A percentile compares a stretch with the other conserved stretches of the same genome.
Conservation (phyloP, 2,113 vertebrate genomes). For the Esox niger region DNA sequence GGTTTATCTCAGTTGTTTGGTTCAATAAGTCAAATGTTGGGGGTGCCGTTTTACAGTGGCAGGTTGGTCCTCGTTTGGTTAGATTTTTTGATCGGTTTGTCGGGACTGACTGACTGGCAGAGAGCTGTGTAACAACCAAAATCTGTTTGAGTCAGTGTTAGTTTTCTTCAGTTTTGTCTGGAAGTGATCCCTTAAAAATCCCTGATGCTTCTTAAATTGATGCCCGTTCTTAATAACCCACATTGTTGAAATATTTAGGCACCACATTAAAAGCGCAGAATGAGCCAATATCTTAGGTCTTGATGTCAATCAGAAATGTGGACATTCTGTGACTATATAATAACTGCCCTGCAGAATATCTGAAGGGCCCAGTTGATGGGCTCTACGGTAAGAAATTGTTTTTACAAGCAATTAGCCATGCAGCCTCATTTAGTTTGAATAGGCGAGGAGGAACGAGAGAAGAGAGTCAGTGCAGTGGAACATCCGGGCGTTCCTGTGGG, state of each 20-base stretch:
- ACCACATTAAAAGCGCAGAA: background rate
- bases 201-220: too few relatives aligned
- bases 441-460: too few relatives aligned
- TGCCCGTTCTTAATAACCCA: too few relatives aligned
- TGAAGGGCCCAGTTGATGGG: conserved; percentile 5
- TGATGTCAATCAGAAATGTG: conserved; percentile 10
- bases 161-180: too few relatives aligned
- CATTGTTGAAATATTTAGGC: conserved; percentile 9
- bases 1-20: conserved; percentile 20
- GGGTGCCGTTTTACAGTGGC: background rate
- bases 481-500: background rate
- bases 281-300: background rate
- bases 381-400: conserved; percentile 15
- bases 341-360: conserved; percentile 20
- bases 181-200: too few relatives aligned
- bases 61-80: too few relatives aligned
- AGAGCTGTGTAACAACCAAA: too few relatives aligned
- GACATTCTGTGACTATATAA: background rate
- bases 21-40: conserved; percentile 25
- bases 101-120: too few relatives aligned
- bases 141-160: too few relatives aligned
- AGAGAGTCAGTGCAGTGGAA: conserved; percentile 5
- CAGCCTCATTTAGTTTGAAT: conserved; percentile 28
- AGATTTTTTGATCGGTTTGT: too few relatives aligned
- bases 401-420: conserved; percentile 33